Evolutionary conservation across 2,797 vertebrate genomes (phyloP).

Genomic region (Aplochiton taeniatus): DNA sequence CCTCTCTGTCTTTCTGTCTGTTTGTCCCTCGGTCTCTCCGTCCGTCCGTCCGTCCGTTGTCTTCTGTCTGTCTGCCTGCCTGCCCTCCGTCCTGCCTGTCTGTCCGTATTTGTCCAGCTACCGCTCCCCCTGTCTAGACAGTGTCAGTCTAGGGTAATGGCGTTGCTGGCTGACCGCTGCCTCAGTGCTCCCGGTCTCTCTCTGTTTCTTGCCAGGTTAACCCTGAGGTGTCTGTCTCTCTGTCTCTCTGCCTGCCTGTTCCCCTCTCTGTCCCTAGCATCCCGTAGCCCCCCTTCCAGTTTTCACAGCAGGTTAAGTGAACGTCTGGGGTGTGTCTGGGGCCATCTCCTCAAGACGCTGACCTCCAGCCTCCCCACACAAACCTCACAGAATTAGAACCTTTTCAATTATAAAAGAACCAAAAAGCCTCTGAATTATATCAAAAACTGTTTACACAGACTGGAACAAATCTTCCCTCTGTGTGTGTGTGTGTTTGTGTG

Average conservation of each 20-base stretch:
- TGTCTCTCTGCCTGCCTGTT: slow-evolving; percentile 32
- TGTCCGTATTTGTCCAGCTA: no score
- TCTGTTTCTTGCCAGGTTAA: slow-evolving; percentile 22
- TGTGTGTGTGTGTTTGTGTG: slow-evolving; percentile 9
- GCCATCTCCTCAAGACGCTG: neutral
- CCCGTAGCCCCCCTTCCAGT: neutral
- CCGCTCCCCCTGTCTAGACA: slow-evolving; percentile 42
- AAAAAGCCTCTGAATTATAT: slow-evolving; percentile 9
- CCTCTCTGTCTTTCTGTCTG: no score
- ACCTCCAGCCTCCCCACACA: neutral
- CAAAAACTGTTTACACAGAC: neutral
- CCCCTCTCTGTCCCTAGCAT: slow-evolving; percentile 34
- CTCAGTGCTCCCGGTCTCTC: slow-evolving; percentile 39
- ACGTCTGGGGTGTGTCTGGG: slow-evolving; percentile 8
- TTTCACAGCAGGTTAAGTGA: neutral
- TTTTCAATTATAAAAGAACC: no score
- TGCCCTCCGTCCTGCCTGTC: no score
- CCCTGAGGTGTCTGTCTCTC: slow-evolving; percentile 31
- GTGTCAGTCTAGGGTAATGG: slow-evolving; percentile 50
- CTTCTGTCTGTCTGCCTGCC: slow-evolving; percentile 9
- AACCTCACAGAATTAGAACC: no score
- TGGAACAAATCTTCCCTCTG: neutral
- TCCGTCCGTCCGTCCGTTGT: no score
- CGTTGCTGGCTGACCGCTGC: slow-evolving; percentile 39
- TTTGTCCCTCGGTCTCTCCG: no score